Evolutionary conservation across 2,797 vertebrate species (phyloP).

Genomic region (Enteromius paludinosus): DNA sequence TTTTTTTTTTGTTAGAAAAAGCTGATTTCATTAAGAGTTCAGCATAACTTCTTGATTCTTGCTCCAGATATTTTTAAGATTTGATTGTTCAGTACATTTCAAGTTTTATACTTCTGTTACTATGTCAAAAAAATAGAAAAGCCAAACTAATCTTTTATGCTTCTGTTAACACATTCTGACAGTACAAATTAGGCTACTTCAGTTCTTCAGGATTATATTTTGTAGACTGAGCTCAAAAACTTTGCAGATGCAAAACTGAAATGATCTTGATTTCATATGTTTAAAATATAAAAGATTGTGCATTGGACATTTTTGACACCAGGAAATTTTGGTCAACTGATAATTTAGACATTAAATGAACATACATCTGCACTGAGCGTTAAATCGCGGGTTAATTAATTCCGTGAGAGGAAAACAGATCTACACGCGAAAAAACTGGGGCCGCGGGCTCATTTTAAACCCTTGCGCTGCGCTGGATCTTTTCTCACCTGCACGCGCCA

Average conservation of each 20-base stretch:
- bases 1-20: too few species aligned
- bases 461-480: too few species aligned
- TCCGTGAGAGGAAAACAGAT: too few species aligned
- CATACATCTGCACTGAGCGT: too few species aligned
- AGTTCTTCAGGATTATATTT: background rate
- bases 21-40: conserved; percentile 61
- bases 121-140: background rate
- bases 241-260: too few species aligned
- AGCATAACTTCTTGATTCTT: background rate
- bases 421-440: too few species aligned
- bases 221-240: background rate
- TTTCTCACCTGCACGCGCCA: too few species aligned
- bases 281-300: too few species aligned
- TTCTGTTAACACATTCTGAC: background rate
- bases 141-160: background rate
- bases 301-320: background rate
- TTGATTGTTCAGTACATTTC: background rate
- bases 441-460: too few species aligned
- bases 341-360: too few species aligned
- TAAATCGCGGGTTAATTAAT: too few species aligned
- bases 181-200: background rate
- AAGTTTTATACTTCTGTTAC: background rate
- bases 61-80: background rate
- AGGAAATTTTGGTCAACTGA: background rate
- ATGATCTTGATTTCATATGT: background rate